These are phyloP conservation scores for Drosophila birchii DNA, from an alignment of 2,888 invertebrate species.

Conservation along the genomic window DNA sequence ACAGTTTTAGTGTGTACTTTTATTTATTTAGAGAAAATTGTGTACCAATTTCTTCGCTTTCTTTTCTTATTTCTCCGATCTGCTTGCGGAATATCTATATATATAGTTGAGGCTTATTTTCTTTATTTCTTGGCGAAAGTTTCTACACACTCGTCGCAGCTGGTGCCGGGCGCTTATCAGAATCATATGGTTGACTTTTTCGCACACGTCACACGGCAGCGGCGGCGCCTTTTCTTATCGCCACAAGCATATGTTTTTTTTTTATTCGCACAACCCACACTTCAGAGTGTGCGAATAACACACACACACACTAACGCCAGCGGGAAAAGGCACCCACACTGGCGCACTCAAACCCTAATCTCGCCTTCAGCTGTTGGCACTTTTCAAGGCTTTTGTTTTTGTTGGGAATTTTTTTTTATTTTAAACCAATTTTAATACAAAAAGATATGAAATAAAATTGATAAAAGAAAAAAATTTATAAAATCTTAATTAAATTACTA, in stretches of 20 bases:
- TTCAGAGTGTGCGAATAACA: constrained; percentile 20
- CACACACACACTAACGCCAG: neutral
- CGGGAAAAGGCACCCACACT: constrained; percentile 3
- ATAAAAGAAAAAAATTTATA: no score
- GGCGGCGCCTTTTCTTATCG: constrained; percentile 35
- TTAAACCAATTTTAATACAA: neutral
- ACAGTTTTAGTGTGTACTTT: constrained; percentile 51
- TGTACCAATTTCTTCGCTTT: constrained; percentile 6
- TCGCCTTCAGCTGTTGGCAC: constrained; percentile 63
- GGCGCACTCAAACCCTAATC: constrained; percentile 6
- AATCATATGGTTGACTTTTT: constrained; percentile 71
- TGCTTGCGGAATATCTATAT: neutral
- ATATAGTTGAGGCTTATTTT: neutral
- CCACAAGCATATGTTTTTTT: constrained; percentile 68
- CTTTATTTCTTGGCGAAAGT: constrained; percentile 63
- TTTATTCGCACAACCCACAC: constrained; percentile 21
- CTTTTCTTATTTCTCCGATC: constrained; percentile 1
- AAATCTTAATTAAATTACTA: no score
- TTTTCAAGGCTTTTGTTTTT: constrained; percentile 44
- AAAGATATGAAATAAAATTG: no score
- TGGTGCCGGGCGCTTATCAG: constrained; percentile 56
- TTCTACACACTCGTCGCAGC: constrained; percentile 1
- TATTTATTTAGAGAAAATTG: neutral
- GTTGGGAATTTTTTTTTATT: neutral
- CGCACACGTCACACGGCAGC: constrained; percentile 35